A percentile compares a stretch with the other conserved stretches of the same genome.
phyloP scores from a whole-genome alignment of 2,888 invertebrate species.

The Stenichneumon culpator region DNA sequence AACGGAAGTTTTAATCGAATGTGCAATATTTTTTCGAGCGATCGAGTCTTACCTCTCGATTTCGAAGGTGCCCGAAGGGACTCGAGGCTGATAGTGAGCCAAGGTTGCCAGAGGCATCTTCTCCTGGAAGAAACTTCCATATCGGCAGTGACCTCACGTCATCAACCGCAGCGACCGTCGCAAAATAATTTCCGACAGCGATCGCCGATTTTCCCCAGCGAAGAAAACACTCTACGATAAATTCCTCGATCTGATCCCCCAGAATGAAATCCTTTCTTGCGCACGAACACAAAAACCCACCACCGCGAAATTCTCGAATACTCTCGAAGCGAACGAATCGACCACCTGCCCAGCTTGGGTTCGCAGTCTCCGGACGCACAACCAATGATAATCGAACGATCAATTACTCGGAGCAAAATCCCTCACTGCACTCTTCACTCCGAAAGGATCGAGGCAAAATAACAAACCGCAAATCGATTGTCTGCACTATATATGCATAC shows the following conservation, averaged over 20 bases:
- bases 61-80: slow-evolving; percentile 71
- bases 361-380: slow-evolving; percentile 6
- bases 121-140: slow-evolving; percentile 80
- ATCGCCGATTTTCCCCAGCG: background rate
- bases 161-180: slow-evolving; percentile 40
- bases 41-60: slow-evolving; percentile 76
- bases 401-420: slow-evolving; percentile 2
- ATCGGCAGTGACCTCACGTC: slow-evolving; percentile 49
- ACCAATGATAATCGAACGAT: slow-evolving; percentile 11
- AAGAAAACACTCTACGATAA: background rate
- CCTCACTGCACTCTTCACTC: slow-evolving; percentile 27
- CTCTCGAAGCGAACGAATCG: background rate
- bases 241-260: background rate
- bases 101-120: slow-evolving; percentile 82
- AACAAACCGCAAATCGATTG: slow-evolving; percentile 68
- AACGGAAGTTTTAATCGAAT: no score
- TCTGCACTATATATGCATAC: slow-evolving; percentile 32
- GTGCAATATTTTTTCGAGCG: background rate
- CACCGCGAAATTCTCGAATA: slow-evolving; percentile 3
- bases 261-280: background rate
- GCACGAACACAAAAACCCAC: no score
- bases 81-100: slow-evolving; percentile 77
- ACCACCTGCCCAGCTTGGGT: background rate
- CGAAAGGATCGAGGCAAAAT: slow-evolving; percentile 46
- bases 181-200: background rate